These are phyloP conservation scores for Tenebrio molitor DNA, from an alignment of 1,140 invertebrate species.

Conservation along the genomic window DNA sequence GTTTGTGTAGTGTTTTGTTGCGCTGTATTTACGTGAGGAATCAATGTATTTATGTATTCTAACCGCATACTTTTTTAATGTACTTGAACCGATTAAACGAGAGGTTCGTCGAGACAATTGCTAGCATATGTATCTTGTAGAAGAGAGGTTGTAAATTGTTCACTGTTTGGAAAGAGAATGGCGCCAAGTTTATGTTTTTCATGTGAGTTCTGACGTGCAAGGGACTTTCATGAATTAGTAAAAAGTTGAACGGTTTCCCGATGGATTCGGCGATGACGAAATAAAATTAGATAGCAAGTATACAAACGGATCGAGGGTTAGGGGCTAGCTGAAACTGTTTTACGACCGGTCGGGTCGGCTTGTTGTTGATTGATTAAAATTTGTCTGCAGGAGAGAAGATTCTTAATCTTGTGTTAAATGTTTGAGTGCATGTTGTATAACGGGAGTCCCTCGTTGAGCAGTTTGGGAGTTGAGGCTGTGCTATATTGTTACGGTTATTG, in stretches of 20 bases:
- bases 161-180: too few relatives aligned
- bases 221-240: not conserved
- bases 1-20: too few relatives aligned
- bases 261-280: not conserved
- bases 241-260: not conserved
- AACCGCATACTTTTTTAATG: too few relatives aligned
- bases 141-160: too few relatives aligned
- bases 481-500: slow-evolving; percentile 34
- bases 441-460: not conserved
- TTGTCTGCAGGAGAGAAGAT: slow-evolving; percentile 4
- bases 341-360: not conserved
- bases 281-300: not conserved
- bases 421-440: slow-evolving; percentile 13
- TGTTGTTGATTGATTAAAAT: slow-evolving; percentile 30
- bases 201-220: slow-evolving; percentile 1
- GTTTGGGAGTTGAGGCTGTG: slow-evolving; percentile 10
- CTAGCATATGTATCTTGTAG: too few relatives aligned
- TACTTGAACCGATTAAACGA: too few relatives aligned
- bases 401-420: slow-evolving; percentile 31
- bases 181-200: slow-evolving; percentile 6
- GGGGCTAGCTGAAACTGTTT: not conserved
- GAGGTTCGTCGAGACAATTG: too few relatives aligned
- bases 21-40: too few relatives aligned
- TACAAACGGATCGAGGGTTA: not conserved
- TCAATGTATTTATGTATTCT: too few relatives aligned